Base-by-base conservation (phyloP, 2,888 invertebrate species). In the Limenitis camilla region DNA sequence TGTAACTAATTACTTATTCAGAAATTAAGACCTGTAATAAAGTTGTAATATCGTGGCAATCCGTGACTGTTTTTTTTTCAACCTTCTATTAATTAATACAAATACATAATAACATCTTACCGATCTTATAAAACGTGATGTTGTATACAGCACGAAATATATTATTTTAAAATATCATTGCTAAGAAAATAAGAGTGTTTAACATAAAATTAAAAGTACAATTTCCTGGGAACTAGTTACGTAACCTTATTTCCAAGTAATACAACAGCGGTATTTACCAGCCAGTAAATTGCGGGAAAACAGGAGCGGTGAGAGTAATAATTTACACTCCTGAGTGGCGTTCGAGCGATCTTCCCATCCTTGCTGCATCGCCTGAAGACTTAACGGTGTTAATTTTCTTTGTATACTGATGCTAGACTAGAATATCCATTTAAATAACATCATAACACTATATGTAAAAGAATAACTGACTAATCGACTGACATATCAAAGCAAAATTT, bases 341-440 rank as follows among this genome's bases (percentile, higher is more conserved):
- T 74, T 76, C 74, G 75, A 75, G 68, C 71, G 72, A 70, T 71
- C 66, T 66, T 69, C 67, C 62, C 68, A 66, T 69, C 71, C 69
- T 72, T 19, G 19, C 72, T 72, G 68, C 68, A 64, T 63, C 61
- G 56, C 63, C 63, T 63, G 61, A 61, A 64, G 58, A 63, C 62
- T 64, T 59, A 62, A 63, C 51, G 45, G 50, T 54, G 55, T 61
- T 63, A 55, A 61, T 61, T 49, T 50, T 50, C 50, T 50, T 50
- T 44, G 29, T 33, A 30, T 4, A 11, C 35, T 35, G 29, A 6
- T 5, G 1, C n/a, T 44, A 33, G 9, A 33, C 10, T 10, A 8
- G 11, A 6, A 45, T 45, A 29, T 9, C 11, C 6, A 19, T 19
- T 36, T 4, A 40, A 40, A n/a, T 40, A 29, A 40, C 9, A 19